Percentiles rank a stretch among this genome's conserved stretches.
Conservation (phyloP, 2,113 vertebrate genomes). For the Rhodinocichla rosea region DNA sequence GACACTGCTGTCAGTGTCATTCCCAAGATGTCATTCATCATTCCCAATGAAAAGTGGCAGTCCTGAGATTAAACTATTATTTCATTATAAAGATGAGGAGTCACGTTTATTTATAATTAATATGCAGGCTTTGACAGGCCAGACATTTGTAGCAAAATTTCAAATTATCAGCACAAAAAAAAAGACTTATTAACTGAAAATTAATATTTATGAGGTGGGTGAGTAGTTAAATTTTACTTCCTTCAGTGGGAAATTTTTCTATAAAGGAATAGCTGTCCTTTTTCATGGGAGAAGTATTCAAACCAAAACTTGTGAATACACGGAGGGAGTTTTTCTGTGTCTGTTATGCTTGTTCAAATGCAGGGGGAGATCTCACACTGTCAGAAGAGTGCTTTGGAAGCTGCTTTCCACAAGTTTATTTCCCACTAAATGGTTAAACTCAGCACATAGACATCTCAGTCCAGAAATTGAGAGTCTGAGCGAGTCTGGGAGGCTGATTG, state of each 20-base stretch:
- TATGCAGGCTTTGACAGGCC: slow-evolving; percentile 44
- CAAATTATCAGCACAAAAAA: slow-evolving; percentile 42
- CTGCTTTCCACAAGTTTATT: not conserved
- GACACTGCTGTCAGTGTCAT: slow-evolving; percentile 50
- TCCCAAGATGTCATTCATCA: not conserved
- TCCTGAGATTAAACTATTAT: slow-evolving; percentile 67
- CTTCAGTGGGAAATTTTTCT: not conserved
- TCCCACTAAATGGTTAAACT: not conserved
- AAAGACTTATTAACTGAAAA: slow-evolving; percentile 58
- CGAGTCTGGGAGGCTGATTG: not conserved
- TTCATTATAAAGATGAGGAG: slow-evolving; percentile 58
- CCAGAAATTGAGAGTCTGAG: not conserved
- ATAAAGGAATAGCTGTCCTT: not conserved
- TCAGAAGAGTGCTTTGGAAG: not conserved
- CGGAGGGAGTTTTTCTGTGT: not conserved
- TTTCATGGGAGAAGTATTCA: not conserved
- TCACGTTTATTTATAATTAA: slow-evolving; percentile 68
- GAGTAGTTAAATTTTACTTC: slow-evolving; percentile 24
- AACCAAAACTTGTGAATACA: not conserved
- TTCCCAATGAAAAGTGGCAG: slow-evolving; percentile 61
- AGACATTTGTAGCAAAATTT: slow-evolving; percentile 64
- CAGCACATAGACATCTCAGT: not conserved
- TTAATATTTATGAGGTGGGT: slow-evolving; percentile 71
- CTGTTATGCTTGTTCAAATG: not conserved
- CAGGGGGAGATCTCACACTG: rapidly evolving